Base-by-base conservation (phyloP, 1,140 invertebrate genomes). In the Platyura marginata region DNA sequence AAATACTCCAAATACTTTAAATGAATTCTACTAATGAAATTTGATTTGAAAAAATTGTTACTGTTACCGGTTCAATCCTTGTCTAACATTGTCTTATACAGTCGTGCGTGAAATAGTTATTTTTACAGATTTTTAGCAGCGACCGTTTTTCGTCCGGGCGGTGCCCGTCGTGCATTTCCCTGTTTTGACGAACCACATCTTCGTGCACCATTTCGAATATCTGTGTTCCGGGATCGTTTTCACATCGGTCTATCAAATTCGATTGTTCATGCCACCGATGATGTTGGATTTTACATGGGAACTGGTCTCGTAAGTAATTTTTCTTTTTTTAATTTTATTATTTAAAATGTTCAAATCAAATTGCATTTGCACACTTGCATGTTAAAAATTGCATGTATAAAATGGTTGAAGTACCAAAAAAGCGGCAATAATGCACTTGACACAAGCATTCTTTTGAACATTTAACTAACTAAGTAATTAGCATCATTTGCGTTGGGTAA, bases 181-280 rank as follows among this genome's bases (percentile, higher is more conserved):
- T 97, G 92, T 57, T 90, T 96, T 51, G 94, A 98, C 59, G 94
- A 98, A 52, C 94, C 93, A 0, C 83, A 92, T 40, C 79, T 95
- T 44, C 88, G 96, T 57, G 91, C 94, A 0, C 79, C 77, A 39
- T 98, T 95, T 65, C 81, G 81, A 54, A 71, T 93, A 37, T 86
- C 83, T 5, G 85, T 92, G 46, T 82, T 89, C 40, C 73, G 88
- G 48, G 84, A 89, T 53, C 58, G 59, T 47, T 81, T 87, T 59
- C 84, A 90, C 56, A 85, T 87, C 48, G 83, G 85, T 0, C 63
- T 90, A 18, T 91, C 85, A 51, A 92, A 92, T 52, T 90, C 85
- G 74, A 86, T 86, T 6, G 79, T 88, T n/a, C 74, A 81, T 40
- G 81, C 79, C 32, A 88, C 82, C 0, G 83, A 88, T 55, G 83